Percentiles rank a stretch among this genome's conserved stretches.
phyloP scores from a whole-genome alignment of 2,888 invertebrate genomes.

The Drosophila neonasuta region DNA sequence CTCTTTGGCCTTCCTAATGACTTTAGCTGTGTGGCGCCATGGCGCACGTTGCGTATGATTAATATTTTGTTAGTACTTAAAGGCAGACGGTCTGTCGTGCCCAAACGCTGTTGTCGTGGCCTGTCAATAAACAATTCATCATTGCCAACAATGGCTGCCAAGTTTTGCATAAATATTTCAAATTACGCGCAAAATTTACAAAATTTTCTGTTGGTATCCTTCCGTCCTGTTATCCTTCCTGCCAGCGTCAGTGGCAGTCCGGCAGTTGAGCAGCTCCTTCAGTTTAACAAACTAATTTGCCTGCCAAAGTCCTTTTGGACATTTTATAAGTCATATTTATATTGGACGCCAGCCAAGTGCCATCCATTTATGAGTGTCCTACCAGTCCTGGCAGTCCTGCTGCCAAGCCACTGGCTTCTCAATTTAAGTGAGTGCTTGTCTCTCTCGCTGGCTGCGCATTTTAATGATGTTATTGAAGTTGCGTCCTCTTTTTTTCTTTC shows the following conservation, averaged over 20 bases:
- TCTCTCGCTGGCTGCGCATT: conserved; percentile 33
- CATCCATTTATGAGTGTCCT: conserved; percentile 36
- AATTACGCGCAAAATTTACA: conserved; percentile 46
- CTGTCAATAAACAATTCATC: conserved; percentile 59
- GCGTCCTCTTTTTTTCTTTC: conserved; percentile 5
- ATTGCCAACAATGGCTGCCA: conserved; percentile 52
- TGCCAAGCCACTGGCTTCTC: conserved; percentile 42
- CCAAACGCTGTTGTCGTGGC: not conserved
- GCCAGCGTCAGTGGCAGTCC: not conserved
- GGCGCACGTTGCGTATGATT: conserved; percentile 65
- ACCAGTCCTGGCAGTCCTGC: not conserved
- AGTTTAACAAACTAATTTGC: conserved; percentile 61
- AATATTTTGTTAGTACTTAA: conserved; percentile 64
- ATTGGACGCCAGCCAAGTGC: conserved; percentile 65
- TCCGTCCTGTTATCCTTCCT: conserved; percentile 14
- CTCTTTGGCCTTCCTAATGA: conserved; percentile 30
- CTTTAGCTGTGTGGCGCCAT: conserved; percentile 27
- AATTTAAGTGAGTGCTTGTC: conserved; percentile 60
- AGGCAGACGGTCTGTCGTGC: conserved; percentile 10
- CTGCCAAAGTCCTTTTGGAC: conserved; percentile 57
- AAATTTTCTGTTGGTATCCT: conserved; percentile 35
- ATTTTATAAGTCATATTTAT: conserved; percentile 73
- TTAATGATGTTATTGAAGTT: conserved; percentile 74
- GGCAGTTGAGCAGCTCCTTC: conserved; percentile 24
- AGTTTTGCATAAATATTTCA: conserved; percentile 55